A percentile compares a stretch with the other conserved stretches of the same genome.
Conservation (phyloP, 2,113 vertebrate species). For the Rhynchomys soricoides region DNA sequence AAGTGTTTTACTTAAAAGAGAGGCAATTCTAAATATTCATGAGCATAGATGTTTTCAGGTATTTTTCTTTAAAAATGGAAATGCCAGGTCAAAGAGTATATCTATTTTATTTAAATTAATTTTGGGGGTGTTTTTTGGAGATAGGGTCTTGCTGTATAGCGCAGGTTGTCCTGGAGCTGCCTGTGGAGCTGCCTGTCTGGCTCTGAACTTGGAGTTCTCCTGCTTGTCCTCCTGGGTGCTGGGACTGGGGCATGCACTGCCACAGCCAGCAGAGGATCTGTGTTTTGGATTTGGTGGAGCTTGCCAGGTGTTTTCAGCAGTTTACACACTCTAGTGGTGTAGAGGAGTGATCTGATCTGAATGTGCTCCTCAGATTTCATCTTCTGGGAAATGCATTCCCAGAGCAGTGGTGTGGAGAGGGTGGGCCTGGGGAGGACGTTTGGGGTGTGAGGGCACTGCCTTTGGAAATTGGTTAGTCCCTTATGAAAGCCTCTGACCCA, state of each 20-base stretch:
- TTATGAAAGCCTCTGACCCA: not conserved
- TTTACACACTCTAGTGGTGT: not conserved
- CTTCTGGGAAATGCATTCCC: not conserved
- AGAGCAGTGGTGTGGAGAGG: not conserved
- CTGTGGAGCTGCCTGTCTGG: not conserved
- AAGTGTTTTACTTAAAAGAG: constrained; percentile 42
- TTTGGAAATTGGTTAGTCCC: not conserved
- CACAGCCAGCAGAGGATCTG: not conserved
- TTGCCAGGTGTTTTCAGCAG: constrained; percentile 33
- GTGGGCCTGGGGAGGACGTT: not conserved
- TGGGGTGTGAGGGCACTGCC: not conserved
- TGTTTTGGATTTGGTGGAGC: constrained; percentile 30
- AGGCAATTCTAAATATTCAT: constrained; percentile 24
- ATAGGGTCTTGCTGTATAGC: not conserved
- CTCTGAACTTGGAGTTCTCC: not conserved
- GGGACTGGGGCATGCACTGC: not conserved
- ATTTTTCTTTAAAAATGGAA: constrained; percentile 49
- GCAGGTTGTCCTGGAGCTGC: not conserved
- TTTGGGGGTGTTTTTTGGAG: not conserved
- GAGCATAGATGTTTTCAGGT: constrained; percentile 12
- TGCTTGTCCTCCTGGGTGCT: too few species aligned
- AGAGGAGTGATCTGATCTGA: not conserved
- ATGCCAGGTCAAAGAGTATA: not conserved
- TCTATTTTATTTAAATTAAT: not conserved
- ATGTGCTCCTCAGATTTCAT: not conserved